Evolutionary conservation across 1,140 invertebrate genomes (phyloP).

Genomic region (Trichogramma pretiosum): DNA sequence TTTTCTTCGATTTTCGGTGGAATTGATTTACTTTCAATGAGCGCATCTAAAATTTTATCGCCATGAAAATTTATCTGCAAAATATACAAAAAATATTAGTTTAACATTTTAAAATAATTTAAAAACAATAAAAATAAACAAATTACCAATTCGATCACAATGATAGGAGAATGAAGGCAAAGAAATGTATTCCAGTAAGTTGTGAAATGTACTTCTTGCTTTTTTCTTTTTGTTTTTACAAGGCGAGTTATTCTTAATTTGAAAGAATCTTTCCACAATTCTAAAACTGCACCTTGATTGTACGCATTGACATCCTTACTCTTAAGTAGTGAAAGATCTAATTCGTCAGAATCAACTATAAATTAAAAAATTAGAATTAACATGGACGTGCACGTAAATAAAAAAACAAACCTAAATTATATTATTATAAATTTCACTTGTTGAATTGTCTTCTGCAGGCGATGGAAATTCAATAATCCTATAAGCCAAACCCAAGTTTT

Average conservation of each 20-base stretch:
- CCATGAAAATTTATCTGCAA: too few species aligned
- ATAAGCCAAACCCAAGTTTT: neutral
- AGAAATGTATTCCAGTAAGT: slow-evolving; percentile 1
- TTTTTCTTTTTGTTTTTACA: neutral
- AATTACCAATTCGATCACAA: neutral
- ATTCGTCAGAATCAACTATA: neutral
- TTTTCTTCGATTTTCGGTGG: too few species aligned
- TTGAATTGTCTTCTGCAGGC: neutral
- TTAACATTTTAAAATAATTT: too few species aligned
- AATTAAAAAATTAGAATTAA: neutral
- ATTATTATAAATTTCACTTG: neutral
- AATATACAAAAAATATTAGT: too few species aligned
- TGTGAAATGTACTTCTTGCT: neutral
- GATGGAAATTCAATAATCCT: neutral
- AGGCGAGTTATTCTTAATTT: neutral
- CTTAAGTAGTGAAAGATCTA: neutral
- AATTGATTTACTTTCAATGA: too few species aligned
- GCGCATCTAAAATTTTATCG: too few species aligned
- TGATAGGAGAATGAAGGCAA: neutral
- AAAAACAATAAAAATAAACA: neutral
- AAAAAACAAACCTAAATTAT: neutral
- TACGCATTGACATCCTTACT: neutral
- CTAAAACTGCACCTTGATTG: neutral
- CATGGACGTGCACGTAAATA: neutral
- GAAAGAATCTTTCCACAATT: neutral